Evolutionary conservation across 1,140 invertebrate genomes (phyloP), one percentile per base, ranked within the genome.

Genomic region (Reticulitermes speratus): DNA sequence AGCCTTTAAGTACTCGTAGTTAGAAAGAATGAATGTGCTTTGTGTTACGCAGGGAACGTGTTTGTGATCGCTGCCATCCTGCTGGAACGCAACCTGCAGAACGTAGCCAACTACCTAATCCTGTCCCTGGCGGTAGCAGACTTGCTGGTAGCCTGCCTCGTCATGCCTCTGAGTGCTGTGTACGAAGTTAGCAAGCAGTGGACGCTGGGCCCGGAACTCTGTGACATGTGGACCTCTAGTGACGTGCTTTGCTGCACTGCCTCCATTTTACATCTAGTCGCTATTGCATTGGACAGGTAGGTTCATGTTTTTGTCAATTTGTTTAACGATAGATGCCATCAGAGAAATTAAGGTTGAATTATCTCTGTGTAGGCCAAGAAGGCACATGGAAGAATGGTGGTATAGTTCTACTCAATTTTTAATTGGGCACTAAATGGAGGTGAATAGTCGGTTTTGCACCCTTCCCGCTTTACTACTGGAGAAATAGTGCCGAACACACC

Each of bases 41-140:
- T 87, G 88, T 75, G 25, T 75, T 30, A 16, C 25, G 85, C 91
- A 96, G 98, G 98, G 44, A 99, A 98, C 91, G 95, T 98, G 30
- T 98, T 98, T 91, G 97, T 98, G 84, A 98, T 99, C 91, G 95
- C 96, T n/a, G 97, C 97, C 55, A 97, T 99, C 88, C 91, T 98
- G 45, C 91, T 98, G 82, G 97, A 99, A 90, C 92, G 96, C 85
- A 97, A 97, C 90, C 92, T 99, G 52, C 96, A 96, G 88, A 96
- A 94, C 88, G 96, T 97, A 12, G 96, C 96, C 59, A 97, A 97
- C 90, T 97, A 97, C 91, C 92, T 98, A 87, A 97, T 98, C 87
- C 92, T 97, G 65, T 97, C 96, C 16, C 91, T 97, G 89, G 97
- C 97, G 6, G 96, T 97, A 32, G 97, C 97, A 2, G 97, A 98